A percentile compares a stretch with the other conserved stretches of the same genome.
These are phyloP conservation scores for Ptilodon capucinus DNA, from an alignment of 2,888 invertebrate genomes.

Conservation along the genomic window DNA sequence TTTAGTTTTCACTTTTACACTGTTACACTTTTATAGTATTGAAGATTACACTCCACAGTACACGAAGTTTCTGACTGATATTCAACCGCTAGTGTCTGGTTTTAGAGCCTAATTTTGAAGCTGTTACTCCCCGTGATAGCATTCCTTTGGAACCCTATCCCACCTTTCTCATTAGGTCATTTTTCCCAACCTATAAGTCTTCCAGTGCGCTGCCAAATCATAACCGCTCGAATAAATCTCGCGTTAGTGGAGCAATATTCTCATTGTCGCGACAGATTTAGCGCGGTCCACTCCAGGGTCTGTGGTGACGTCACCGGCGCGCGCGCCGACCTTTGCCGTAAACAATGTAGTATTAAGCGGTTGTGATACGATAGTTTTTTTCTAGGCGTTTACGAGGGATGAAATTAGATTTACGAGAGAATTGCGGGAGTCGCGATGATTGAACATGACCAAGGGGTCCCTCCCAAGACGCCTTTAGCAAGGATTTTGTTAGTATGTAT, in stretches of 20 bases:
- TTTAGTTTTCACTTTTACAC: too few species aligned
- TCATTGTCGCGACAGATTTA: conserved; percentile 41
- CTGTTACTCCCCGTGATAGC: neutral
- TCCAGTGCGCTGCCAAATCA: neutral
- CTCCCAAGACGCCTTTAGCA: too few species aligned
- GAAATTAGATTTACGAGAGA: neutral
- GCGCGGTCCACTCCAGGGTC: conserved; percentile 32
- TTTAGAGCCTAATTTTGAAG: neutral
- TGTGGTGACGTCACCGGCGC: conserved; percentile 24
- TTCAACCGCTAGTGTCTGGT: too few species aligned
- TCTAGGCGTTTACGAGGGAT: neutral
- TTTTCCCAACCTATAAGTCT: neutral
- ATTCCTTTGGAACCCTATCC: neutral
- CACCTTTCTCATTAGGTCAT: neutral
- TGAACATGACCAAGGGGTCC: too few species aligned
- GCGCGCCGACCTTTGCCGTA: conserved; percentile 31
- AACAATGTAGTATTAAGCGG: conserved; percentile 23
- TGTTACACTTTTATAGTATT: too few species aligned
- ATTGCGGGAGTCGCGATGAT: too few species aligned
- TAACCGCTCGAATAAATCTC: neutral
- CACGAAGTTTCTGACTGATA: too few species aligned
- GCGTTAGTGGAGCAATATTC: conserved; percentile 18
- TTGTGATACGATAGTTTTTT: neutral
- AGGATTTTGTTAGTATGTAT: too few species aligned
- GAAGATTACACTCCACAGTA: too few species aligned